A percentile compares a stretch with the other conserved stretches of the same genome.
phyloP scores from a whole-genome alignment of 1,140 invertebrate genomes.

The Drosophila arizonae region DNA sequence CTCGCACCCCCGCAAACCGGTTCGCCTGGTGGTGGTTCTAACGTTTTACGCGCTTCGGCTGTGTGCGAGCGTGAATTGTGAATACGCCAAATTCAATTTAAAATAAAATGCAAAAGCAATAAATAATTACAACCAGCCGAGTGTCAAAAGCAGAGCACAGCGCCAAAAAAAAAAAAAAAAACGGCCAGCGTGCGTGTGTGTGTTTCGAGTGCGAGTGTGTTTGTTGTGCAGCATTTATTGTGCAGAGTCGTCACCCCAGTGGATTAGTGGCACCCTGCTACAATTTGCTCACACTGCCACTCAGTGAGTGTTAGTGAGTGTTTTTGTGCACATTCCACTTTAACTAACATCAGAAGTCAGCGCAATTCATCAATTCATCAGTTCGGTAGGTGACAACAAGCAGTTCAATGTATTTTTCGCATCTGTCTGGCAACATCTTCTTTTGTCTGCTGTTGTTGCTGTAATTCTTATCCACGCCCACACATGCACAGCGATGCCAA shows the following conservation, averaged over 20 bases:
- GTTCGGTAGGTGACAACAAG: conserved; percentile 30
- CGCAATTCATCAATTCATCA: background rate
- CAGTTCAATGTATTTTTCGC: conserved; percentile 1
- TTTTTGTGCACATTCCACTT: conserved; percentile 31
- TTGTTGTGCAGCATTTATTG: conserved; percentile 53
- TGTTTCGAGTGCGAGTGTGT: conserved; percentile 11
- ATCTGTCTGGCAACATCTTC: conserved; percentile 43
- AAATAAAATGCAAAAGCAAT: conserved; percentile 59
- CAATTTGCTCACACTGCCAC: conserved; percentile 56
- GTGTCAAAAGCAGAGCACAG: conserved; percentile 62
- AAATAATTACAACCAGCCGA: conserved; percentile 37
- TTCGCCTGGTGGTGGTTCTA: conserved; percentile 59
- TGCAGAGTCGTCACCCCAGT: conserved; percentile 75
- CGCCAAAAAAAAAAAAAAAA: conserved; percentile 11
- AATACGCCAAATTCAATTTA: conserved; percentile 32
- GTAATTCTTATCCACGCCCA: conserved; percentile 10
- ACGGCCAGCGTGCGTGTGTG: conserved; percentile 13
- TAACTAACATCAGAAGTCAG: conserved; percentile 14
- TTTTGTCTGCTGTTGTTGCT: conserved; percentile 20
- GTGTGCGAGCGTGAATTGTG: conserved; percentile 25
- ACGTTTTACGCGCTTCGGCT: conserved; percentile 32
- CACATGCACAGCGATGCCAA: background rate
- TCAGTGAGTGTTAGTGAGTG: conserved; percentile 37
- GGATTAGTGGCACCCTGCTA: conserved; percentile 77
- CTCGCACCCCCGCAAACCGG: conserved; percentile 68